Evolutionary conservation across 2,113 vertebrate genomes (phyloP).

Genomic region (Tretioscincus oriximinensis): DNA sequence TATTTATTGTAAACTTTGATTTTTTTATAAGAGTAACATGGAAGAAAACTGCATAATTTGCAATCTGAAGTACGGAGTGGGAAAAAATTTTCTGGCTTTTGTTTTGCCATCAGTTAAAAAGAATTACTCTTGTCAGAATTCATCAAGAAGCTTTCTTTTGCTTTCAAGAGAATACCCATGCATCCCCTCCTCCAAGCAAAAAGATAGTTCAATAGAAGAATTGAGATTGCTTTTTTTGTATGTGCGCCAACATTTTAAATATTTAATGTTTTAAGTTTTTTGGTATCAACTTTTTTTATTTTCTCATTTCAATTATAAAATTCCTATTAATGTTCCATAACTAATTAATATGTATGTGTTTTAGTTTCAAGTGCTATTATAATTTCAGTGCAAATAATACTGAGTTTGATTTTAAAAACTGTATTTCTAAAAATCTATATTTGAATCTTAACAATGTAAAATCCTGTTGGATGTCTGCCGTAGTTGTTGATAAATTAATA

Average conservation of each 20-base stretch:
- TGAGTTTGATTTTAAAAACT: neutral
- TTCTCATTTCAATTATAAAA: no score
- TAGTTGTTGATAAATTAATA: neutral
- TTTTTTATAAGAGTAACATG: neutral
- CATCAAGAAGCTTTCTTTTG: neutral
- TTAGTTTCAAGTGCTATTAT: neutral
- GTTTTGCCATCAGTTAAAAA: neutral
- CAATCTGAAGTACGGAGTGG: neutral
- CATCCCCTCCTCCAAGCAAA: neutral
- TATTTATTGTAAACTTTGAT: neutral
- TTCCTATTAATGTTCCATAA: no score
- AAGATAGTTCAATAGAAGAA: no score
- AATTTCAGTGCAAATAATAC: neutral
- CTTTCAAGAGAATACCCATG: neutral
- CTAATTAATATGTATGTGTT: neutral
- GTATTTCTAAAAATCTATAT: neutral
- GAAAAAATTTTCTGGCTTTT: neutral
- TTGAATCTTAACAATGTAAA: neutral
- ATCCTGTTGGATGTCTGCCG: no score
- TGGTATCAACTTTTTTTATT: no score
- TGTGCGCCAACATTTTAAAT: neutral
- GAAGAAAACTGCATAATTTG: neutral
- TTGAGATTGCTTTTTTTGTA: no score
- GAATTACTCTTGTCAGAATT: neutral
- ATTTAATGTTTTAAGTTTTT: no score